These are phyloP conservation scores for Pachyrhynchus sulphureomaculatus DNA, from an alignment of 1,140 invertebrate species.

Conservation along the genomic window DNA sequence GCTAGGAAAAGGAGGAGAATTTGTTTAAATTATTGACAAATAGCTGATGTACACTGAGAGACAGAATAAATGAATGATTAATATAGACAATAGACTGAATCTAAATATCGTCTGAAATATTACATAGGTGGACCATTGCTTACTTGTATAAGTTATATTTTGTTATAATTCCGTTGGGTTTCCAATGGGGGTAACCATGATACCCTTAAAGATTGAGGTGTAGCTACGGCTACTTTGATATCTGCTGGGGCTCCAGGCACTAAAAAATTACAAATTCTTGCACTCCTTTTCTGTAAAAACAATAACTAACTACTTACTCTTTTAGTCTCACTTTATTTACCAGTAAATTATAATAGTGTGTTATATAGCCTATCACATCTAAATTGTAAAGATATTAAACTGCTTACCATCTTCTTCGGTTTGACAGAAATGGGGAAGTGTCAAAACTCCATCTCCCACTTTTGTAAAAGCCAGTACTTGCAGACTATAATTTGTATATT, in stretches of 20 bases:
- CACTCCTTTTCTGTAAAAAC: background rate
- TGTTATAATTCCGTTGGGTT: conserved; percentile 74
- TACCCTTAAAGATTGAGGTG: conserved; percentile 72
- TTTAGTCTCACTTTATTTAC: too few species aligned
- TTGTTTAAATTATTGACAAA: too few species aligned
- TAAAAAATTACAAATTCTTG: conserved; percentile 44
- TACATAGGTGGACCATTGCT: too few species aligned
- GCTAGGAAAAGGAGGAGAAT: too few species aligned
- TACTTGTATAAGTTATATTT: conserved; percentile 77
- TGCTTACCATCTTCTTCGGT: conserved; percentile 82
- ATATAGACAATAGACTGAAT: too few species aligned
- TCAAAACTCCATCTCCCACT: conserved; percentile 76
- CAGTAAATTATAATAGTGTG: too few species aligned
- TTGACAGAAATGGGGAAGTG: conserved; percentile 69
- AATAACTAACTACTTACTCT: background rate
- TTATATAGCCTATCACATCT: too few species aligned
- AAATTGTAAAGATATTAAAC: too few species aligned
- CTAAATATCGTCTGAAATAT: too few species aligned
- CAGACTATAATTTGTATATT: conserved; percentile 85
- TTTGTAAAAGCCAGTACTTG: conserved; percentile 80
- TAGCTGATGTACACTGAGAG: too few species aligned
- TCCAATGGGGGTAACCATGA: conserved; percentile 77
- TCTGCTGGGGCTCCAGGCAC: conserved; percentile 78
- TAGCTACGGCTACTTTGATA: conserved; percentile 78
- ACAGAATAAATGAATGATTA: too few species aligned